Conservation (phyloP, 2,113 vertebrate genomes). For the Dryoscopus gambensis region DNA sequence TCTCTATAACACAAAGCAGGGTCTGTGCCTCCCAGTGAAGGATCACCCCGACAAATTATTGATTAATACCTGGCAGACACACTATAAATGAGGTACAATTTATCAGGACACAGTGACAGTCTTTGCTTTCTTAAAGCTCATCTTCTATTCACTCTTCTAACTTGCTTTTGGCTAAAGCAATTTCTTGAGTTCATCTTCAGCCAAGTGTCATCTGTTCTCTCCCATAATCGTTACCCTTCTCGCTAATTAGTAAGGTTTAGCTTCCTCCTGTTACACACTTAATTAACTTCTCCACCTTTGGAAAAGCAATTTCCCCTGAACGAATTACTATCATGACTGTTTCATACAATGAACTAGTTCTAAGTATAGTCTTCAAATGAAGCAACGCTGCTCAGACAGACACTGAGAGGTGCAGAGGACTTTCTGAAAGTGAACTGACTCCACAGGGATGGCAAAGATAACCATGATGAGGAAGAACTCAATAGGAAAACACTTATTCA, state of each 20-base stretch:
- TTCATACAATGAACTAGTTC: constrained; percentile 33
- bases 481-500: not conserved
- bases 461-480: not conserved
- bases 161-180: constrained; percentile 59
- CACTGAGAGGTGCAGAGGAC: not conserved
- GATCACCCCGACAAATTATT: constrained; percentile 1
- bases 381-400: not conserved
- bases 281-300: constrained; percentile 65
- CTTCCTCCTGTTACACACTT: constrained; percentile 55
- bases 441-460: not conserved
- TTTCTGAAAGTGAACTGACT: not conserved
- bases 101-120: constrained; percentile 33
- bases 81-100: constrained; percentile 47
- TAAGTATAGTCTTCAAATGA: not conserved
- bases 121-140: constrained; percentile 63
- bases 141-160: constrained; percentile 49
- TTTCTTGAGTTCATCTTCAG: constrained; percentile 54
- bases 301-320: constrained; percentile 60
- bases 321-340: constrained; percentile 22
- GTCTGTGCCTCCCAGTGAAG: not conserved
- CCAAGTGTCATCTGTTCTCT: constrained; percentile 56
- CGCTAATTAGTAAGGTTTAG: constrained; percentile 54
- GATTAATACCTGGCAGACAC: constrained; percentile 44
- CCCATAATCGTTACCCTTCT: constrained; percentile 55
- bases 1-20: not conserved